phyloP scores from a whole-genome alignment of 1,140 invertebrate species.

The Leguminivora glycinivorella region DNA sequence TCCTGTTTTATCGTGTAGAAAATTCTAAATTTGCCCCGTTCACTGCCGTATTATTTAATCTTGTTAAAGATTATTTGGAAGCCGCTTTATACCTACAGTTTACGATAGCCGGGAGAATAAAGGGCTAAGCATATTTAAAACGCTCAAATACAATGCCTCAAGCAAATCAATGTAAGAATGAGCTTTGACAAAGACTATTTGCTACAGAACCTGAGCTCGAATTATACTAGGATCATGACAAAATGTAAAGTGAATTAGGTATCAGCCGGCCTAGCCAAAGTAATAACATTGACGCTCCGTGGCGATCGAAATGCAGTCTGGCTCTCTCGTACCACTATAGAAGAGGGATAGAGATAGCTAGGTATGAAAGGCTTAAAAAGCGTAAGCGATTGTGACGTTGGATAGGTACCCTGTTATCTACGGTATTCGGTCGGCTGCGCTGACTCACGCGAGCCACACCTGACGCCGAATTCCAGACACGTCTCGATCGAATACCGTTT shows the following conservation, averaged over 20 bases:
- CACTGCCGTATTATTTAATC: neutral
- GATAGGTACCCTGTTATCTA: slow-evolving; percentile 73
- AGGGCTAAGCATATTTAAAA: slow-evolving; percentile 40
- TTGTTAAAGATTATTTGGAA: neutral
- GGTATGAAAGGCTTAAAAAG: too few relatives aligned
- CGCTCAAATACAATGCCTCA: neutral
- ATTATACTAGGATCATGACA: neutral
- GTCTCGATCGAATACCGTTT: slow-evolving; percentile 39
- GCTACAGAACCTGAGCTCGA: neutral
- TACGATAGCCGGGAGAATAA: slow-evolving; percentile 61
- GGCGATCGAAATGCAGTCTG: too few relatives aligned
- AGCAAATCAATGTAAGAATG: neutral
- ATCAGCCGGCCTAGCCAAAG: too few relatives aligned
- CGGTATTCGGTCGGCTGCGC: slow-evolving; percentile 65
- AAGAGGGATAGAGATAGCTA: too few relatives aligned
- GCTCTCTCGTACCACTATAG: too few relatives aligned
- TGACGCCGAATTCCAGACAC: slow-evolving; percentile 65
- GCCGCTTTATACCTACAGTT: slow-evolving; percentile 1
- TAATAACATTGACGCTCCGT: too few relatives aligned
- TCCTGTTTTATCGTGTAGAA: too few relatives aligned
- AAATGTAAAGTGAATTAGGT: slow-evolving; percentile 31
- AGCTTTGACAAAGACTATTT: neutral
- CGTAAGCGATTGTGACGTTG: too few relatives aligned
- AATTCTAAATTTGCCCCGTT: too few relatives aligned
- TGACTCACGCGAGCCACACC: slow-evolving; percentile 72